phyloP scores from a whole-genome alignment of 2,797 vertebrate species.

The Diglossa cyanea region DNA sequence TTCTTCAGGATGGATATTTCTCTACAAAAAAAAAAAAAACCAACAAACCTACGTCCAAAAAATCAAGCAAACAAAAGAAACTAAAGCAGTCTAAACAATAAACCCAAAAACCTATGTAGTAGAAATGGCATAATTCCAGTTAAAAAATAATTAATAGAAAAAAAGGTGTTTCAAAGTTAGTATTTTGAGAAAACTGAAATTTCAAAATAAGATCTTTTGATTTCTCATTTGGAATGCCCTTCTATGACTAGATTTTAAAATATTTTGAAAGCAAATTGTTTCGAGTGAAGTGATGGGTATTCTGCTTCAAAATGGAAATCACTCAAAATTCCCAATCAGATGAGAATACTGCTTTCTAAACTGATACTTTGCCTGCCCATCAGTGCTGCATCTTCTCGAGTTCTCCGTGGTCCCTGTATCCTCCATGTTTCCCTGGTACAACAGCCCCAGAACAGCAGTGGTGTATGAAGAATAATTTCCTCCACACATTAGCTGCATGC shows the following conservation, averaged over 20 bases:
- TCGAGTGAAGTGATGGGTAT: neutral
- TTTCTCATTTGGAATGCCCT: neutral
- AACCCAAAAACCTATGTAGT: neutral
- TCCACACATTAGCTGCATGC: neutral
- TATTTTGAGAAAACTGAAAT: neutral
- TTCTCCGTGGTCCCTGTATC: neutral
- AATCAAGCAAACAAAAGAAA: neutral
- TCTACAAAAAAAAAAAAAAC: neutral
- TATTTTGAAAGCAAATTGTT: neutral
- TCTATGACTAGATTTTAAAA: neutral
- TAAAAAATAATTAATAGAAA: neutral
- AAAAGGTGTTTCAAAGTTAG: neutral
- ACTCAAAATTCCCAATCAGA: neutral
- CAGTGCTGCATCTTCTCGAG: neutral
- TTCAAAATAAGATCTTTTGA: neutral
- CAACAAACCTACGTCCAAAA: neutral
- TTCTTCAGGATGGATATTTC: neutral
- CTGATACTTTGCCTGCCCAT: neutral
- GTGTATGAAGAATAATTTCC: neutral
- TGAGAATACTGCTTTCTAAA: neutral
- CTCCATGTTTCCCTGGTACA: neutral
- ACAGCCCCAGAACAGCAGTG: neutral
- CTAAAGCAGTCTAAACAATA: neutral
- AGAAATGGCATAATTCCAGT: neutral
- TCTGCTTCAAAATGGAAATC: neutral